Percentiles rank a stretch among this genome's conserved stretches.
phyloP scores from a whole-genome alignment of 2,888 invertebrate genomes.

The Alloplasta piceator region DNA sequence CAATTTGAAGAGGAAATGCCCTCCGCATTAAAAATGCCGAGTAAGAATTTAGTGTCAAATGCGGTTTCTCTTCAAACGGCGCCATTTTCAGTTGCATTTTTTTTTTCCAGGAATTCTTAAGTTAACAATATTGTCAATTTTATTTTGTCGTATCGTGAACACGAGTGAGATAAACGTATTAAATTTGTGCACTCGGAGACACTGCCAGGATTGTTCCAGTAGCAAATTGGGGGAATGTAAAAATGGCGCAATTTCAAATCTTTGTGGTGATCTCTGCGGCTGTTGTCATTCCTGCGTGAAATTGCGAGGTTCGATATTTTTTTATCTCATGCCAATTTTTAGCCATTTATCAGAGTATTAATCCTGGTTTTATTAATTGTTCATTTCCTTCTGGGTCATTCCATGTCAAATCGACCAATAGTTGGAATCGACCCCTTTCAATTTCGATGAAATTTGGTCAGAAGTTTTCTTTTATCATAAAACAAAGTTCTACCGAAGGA shows the following conservation, averaged over 20 bases:
- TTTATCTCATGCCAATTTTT: neutral
- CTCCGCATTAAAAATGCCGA: conserved; percentile 19
- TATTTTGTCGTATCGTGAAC: conserved; percentile 9
- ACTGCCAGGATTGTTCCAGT: conserved; percentile 48
- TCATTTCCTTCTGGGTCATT: too few relatives aligned
- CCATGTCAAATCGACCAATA: too few relatives aligned
- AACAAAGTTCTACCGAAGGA: too few relatives aligned
- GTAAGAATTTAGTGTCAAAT: conserved; percentile 32
- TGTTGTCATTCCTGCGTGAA: conserved; percentile 59
- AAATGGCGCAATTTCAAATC: conserved; percentile 31
- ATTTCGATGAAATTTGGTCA: too few relatives aligned
- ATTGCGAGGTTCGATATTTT: conserved; percentile 43
- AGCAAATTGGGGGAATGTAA: conserved; percentile 42
- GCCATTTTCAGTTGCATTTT: conserved; percentile 5
- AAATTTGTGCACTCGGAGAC: conserved; percentile 43
- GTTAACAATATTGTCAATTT: neutral
- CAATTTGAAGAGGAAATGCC: conserved; percentile 33
- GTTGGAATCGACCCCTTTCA: too few relatives aligned
- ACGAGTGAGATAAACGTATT: conserved; percentile 4
- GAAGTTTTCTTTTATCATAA: too few relatives aligned
- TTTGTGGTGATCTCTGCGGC: conserved; percentile 56
- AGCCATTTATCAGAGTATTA: neutral
- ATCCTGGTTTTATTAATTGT: neutral
- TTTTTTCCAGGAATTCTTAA: conserved; percentile 30
- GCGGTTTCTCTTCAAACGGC: neutral